Base-by-base conservation (phyloP, 2,113 vertebrate genomes). In the Hemiscyllium ocellatum region DNA sequence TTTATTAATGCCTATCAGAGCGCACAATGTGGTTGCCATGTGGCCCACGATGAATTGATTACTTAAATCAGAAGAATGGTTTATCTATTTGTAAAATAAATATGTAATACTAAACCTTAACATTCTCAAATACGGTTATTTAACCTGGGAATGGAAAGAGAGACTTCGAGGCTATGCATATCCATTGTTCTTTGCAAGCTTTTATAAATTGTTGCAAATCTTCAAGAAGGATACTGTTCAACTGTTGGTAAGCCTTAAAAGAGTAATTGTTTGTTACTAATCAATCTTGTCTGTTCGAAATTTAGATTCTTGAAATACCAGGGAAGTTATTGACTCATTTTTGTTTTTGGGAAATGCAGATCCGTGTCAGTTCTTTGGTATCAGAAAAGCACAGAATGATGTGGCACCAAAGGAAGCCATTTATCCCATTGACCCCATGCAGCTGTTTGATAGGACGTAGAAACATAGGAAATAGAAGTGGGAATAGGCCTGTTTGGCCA, bases 101-200 rank as follows among this genome's bases (percentile, higher is more conserved):
- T 95, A 42, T 69, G 90, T 80, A 96, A 76, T 65, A 85, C 69
- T 33, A 93, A 69, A 97, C 97, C 97, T 98, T 98, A 98, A 98
- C 85, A 37, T 95, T 96, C 70, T 19, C 96, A 98, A 91, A 97
- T 99, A 99, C 97, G 99, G 99, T 20, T 97, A 98, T 96, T 96
- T 99, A 97, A 99, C 98, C 15, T 99, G 99, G 99, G 99, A 99
- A 95, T 99, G 99, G 99, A 98, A 97, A n/a, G 97, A 97, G 26
- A 97, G 97, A 61, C 96, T 99, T 96, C 97, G 99, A 96, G 98
- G 99, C 50, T 99, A 98, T 22, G 96, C 97, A 0, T 99, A 99
- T 96, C 99, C 99, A 0, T 97, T 99, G 95, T 37, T 99, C 96
- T 99, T 99, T 96, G 99, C 99, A 2, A 95, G 97, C 94, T 97